Evolutionary conservation across 2,888 invertebrate genomes (phyloP).

Genomic region (Nemurella pictetii): DNA sequence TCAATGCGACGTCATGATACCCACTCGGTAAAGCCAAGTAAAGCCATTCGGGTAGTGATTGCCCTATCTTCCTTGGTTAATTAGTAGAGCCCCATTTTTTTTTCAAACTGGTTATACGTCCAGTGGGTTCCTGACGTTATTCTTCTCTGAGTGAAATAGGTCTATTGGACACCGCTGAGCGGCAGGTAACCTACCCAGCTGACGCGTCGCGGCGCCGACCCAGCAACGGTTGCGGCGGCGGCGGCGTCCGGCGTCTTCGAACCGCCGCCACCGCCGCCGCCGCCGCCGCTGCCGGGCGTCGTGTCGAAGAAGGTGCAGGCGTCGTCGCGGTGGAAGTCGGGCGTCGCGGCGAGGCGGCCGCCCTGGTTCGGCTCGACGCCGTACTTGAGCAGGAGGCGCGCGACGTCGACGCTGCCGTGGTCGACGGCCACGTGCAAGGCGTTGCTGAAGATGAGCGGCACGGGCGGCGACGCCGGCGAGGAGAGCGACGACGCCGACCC

Average conservation of each 20-base stretch:
- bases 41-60: no score
- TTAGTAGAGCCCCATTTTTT: no score
- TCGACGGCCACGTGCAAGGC: slow-evolving; percentile 62
- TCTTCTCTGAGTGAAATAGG: no score
- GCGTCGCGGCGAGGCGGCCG: slow-evolving; percentile 48
- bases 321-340: slow-evolving; percentile 31
- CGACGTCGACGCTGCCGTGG: slow-evolving; percentile 58
- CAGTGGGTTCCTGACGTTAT: no score
- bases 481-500: slow-evolving; percentile 33
- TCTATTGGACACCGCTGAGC: no score
- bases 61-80: no score
- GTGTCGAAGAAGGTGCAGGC: slow-evolving; percentile 33
- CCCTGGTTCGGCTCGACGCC: slow-evolving; percentile 61
- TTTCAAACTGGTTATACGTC: no score
- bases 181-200: slow-evolving; percentile 47
- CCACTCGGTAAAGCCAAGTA: no score
- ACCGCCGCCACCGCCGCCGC: not conserved
- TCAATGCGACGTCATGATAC: no score
- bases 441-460: slow-evolving; percentile 56
- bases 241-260: slow-evolving; percentile 26
- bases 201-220: slow-evolving; percentile 44
- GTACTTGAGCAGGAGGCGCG: slow-evolving; percentile 57
- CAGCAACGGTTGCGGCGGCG: slow-evolving; percentile 32
- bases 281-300: slow-evolving; percentile 14
- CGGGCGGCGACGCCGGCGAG: slow-evolving; percentile 33